Evolutionary conservation across 2,797 vertebrate genomes (phyloP).

Genomic region (Pseudopleuronectes americanus): DNA sequence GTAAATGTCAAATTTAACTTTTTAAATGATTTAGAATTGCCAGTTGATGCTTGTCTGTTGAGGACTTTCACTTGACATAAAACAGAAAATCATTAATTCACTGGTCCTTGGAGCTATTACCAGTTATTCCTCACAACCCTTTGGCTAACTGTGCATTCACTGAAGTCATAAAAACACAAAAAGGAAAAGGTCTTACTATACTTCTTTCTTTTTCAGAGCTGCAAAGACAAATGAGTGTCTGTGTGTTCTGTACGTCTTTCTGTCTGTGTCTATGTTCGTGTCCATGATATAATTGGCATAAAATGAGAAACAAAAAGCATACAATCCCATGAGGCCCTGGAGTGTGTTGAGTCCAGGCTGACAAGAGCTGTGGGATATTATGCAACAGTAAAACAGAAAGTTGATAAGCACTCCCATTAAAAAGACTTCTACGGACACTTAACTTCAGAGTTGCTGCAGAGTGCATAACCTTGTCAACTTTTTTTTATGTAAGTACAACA

Average conservation of each 20-base stretch:
- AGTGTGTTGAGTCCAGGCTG: conserved; percentile 2
- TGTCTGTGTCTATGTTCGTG: conserved; percentile 4
- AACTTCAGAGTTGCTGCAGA: neutral
- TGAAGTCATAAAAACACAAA: conserved; percentile 19
- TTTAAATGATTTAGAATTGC: conserved; percentile 30
- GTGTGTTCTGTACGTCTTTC: neutral
- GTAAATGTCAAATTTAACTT: conserved; percentile 52
- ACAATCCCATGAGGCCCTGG: conserved; percentile 41
- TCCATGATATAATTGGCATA: conserved; percentile 61
- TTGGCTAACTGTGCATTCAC: conserved; percentile 27
- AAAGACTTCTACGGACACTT: conserved; percentile 11
- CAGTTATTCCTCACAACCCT: neutral
- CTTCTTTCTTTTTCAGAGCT: neutral
- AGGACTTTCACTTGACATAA: conserved; percentile 18
- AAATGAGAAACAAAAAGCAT: conserved; percentile 66
- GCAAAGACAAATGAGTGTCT: conserved; percentile 20
- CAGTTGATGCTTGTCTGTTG: conserved; percentile 5
- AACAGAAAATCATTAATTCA: conserved; percentile 19
- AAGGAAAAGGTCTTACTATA: neutral
- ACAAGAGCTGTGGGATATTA: neutral
- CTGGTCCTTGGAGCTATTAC: neutral
- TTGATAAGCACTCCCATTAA: conserved; percentile 3
- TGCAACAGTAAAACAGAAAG: conserved; percentile 5
- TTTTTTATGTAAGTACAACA: neutral
- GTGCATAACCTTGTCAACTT: neutral